A percentile compares a stretch with the other conserved stretches of the same genome.
Evolutionary conservation across 2,888 invertebrate genomes (phyloP).

Genomic region (Himalopsyche kuldschensis): DNA sequence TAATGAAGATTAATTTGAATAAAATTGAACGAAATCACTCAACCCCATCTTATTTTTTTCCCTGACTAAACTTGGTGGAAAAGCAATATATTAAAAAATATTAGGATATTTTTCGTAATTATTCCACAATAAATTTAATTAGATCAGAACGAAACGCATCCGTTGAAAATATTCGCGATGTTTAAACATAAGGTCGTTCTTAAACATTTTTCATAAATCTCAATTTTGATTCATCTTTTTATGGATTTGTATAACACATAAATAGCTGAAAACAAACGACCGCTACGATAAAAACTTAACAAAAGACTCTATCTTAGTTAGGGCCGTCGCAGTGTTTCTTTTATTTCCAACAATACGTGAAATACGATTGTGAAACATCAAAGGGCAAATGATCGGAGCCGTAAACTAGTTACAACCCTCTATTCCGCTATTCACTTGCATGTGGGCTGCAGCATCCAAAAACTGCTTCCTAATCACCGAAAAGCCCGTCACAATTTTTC

Average conservation of each 20-base stretch:
- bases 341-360: conserved; percentile 36
- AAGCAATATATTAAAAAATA: no score
- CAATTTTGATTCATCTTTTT: no score
- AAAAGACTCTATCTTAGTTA: background rate
- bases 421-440: background rate
- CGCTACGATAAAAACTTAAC: background rate
- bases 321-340: conserved; percentile 21
- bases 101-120: no score
- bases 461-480: background rate
- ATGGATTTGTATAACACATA: background rate
- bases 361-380: conserved; percentile 37
- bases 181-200: no score
- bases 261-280: background rate
- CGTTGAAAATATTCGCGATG: no score
- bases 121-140: no score
- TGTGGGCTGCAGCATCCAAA: background rate
- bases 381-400: conserved; percentile 28
- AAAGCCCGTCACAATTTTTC: background rate
- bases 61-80: no score
- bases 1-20: no score
- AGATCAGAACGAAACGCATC: no score
- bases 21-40: no score
- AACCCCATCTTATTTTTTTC: no score
- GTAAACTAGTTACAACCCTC: conserved; percentile 8
- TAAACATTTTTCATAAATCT: no score